Evolutionary conservation across 1,140 invertebrate species (phyloP).

Genomic region (Bombus terrestris): DNA sequence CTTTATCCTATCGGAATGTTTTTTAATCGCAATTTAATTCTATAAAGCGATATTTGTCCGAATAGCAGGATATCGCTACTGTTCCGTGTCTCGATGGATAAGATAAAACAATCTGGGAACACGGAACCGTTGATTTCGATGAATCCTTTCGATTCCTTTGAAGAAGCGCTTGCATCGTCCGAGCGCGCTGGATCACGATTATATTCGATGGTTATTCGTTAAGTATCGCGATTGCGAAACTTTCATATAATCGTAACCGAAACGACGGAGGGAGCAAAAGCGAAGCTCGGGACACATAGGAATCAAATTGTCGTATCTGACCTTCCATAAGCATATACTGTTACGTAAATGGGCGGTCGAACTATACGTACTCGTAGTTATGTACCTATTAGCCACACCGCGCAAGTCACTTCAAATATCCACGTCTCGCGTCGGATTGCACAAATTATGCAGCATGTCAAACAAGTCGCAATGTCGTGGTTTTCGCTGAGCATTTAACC

Average conservation of each 20-base stretch:
- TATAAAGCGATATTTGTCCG: neutral
- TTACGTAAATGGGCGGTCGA: constrained; percentile 70
- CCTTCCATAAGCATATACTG: constrained; percentile 58
- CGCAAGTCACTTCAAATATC: constrained; percentile 57
- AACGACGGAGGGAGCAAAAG: constrained; percentile 54
- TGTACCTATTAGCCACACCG: constrained; percentile 51
- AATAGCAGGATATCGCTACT: neutral
- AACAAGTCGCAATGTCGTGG: constrained; percentile 8
- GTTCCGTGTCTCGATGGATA: neutral
- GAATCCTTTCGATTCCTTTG: too few relatives aligned
- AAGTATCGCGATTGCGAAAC: constrained; percentile 40
- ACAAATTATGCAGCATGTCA: constrained; percentile 33
- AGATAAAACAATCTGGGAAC: neutral
- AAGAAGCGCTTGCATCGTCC: too few relatives aligned
- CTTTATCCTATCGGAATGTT: too few relatives aligned
- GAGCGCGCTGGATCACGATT: too few relatives aligned
- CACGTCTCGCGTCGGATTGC: constrained; percentile 50
- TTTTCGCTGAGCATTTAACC: constrained; percentile 19
- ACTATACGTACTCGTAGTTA: constrained; percentile 58
- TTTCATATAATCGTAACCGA: constrained; percentile 45
- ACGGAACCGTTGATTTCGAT: neutral
- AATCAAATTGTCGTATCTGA: constrained; percentile 69
- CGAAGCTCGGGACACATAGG: constrained; percentile 56
- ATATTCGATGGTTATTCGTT: neutral
- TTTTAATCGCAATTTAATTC: neutral